Base-by-base conservation (phyloP, 2,797 vertebrate genomes). In the Fistularia commersonii region DNA sequence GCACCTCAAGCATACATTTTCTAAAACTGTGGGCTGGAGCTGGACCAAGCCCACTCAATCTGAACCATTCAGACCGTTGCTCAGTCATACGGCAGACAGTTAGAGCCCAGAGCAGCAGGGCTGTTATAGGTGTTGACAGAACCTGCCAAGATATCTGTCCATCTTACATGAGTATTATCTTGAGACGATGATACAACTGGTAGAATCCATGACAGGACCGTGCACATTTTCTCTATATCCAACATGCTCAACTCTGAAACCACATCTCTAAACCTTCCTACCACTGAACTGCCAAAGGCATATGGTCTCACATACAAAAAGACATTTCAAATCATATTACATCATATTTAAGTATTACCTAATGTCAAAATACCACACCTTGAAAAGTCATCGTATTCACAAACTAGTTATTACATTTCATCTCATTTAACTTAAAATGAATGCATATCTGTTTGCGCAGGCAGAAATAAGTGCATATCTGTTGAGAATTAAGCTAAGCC, bases 11-110 rank as follows among this genome's bases (percentile, higher is more conserved):
- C 71, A 57, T 66, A 77, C 80, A 74, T 73, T 65, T 66, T 79
- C 77, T 80, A 63, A 47, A 70, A 69, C 69, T 76, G 72, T 0
- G 76, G 78, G 51, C 68, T 89, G 86, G 85, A 80, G 42, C 31
- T 15, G 51, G 41, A 64, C 85, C 84, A 85, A 76, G 60, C 7
- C 59, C 40, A 51, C 73, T 88, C 84, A 88, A 84, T 86, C 73
- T 76, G 72, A 46, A 45, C 75, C 85, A 74, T 88, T 88, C 81
- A 88, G 76, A 74, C 54, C 53, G 31, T 65, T 65, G 50, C 13
- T 51, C 45, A 38, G 41, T 37, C 15, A 54, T 51, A 61, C 69
- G 65, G 64, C 70, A 72, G 75, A 62, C 55, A 67, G 59, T 50
- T 43, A 51, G 45, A 34, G 46, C 57, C 66, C 44, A n/a, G 53